These are phyloP conservation scores for Patella caerulea DNA, from an alignment of 2,888 invertebrate species.

Conservation along the genomic window DNA sequence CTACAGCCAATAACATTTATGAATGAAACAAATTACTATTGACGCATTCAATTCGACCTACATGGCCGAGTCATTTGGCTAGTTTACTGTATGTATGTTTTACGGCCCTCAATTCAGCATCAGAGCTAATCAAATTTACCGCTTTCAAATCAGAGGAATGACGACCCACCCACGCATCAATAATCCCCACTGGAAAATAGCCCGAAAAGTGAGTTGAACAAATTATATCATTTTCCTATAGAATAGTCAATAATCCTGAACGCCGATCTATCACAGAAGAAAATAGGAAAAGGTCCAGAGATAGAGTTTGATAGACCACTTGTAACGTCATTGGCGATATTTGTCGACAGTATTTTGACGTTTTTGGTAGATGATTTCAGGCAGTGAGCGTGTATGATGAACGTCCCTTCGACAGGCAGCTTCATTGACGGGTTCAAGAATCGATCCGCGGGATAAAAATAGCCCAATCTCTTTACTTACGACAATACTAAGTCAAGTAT, in stretches of 20 bases:
- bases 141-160: constrained; percentile 10
- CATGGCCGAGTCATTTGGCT: background rate
- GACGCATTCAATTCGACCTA: background rate
- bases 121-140: background rate
- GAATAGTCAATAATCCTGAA: background rate
- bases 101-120: background rate
- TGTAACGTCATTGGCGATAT: background rate
- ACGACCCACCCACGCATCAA: background rate
- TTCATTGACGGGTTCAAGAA: background rate
- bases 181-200: constrained; percentile 6
- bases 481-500: background rate
- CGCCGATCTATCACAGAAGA: background rate
- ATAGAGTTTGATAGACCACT: too few species aligned
- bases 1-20: constrained; percentile 3
- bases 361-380: background rate
- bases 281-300: background rate
- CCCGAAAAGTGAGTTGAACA: constrained; percentile 4
- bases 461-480: constrained; percentile 3
- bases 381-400: constrained; percentile 2
- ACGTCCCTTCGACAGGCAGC: background rate
- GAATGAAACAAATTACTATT: constrained; percentile 10
- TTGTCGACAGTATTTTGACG: background rate
- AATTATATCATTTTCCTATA: constrained; percentile 11
- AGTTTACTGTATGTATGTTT: constrained; percentile 2
- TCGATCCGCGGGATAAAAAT: background rate